Evolutionary conservation across 2,797 vertebrate species (phyloP).

Genomic region (Vipera ursinii): DNA sequence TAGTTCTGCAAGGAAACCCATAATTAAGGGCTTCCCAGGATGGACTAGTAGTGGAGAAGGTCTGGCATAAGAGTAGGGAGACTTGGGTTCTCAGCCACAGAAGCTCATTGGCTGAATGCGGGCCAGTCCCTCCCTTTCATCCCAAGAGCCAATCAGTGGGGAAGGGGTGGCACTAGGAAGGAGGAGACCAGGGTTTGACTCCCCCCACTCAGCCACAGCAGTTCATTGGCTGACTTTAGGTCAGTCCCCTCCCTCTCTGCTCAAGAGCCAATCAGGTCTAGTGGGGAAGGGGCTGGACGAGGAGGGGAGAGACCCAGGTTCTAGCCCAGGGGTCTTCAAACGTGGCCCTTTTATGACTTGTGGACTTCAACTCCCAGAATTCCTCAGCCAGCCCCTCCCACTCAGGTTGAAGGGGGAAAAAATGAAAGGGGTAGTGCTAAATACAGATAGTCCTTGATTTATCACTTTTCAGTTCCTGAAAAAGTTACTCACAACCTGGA

Average conservation of each 20-base stretch:
- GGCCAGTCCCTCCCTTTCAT: background rate
- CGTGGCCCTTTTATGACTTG: too few relatives aligned
- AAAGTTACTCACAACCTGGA: background rate
- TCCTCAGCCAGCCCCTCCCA: background rate
- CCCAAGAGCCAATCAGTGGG: background rate
- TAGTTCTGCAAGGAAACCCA: too few relatives aligned
- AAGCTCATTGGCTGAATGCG: background rate
- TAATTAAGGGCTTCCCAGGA: too few relatives aligned
- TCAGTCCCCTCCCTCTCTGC: background rate
- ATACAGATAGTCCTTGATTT: background rate
- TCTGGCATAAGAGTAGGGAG: background rate
- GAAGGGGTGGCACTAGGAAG: too few relatives aligned
- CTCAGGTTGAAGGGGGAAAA: background rate
- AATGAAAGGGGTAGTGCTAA: background rate
- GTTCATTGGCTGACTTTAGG: background rate
- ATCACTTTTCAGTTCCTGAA: background rate
- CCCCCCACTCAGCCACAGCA: background rate
- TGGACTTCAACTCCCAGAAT: too few relatives aligned
- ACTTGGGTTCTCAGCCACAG: background rate
- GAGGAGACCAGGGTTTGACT: too few relatives aligned
- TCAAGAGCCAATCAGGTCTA: background rate
- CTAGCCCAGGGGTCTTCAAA: background rate
- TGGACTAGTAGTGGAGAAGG: background rate
- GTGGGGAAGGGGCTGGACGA: background rate
- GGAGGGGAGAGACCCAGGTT: background rate